Evolutionary conservation across 2,797 vertebrate genomes (phyloP), one percentile per base, ranked within the genome.

Genomic region (Aselliscus stoliczkanus): DNA sequence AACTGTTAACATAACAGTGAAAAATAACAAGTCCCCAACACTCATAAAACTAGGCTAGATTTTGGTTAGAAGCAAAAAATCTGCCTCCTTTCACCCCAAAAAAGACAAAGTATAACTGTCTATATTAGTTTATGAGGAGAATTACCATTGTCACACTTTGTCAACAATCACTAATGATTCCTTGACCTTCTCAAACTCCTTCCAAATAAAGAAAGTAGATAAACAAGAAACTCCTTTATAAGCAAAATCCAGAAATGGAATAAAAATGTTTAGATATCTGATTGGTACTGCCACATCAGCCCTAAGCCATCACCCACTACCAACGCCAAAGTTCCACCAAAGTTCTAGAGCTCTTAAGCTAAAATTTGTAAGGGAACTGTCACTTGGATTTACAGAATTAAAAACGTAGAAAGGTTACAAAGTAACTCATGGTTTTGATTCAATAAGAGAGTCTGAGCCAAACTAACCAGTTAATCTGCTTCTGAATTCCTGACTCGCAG

Each of bases 191-290:
- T 84, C 37, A 84, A 79, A 29, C 39, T 72, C 37, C 81, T 94
- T 93, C 91, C 72, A n/a, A 60, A 83, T 20, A 44, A 88, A 90
- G n/a, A 34, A 89, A 77, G 73, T 64, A 70, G 20, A 81, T 67
- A 89, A 34, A 81, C 11, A 90, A 90, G 77, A 73, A 91, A 86
- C 18, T 70, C 23, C 27, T 75, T 91, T 58, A 94, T 6, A 86
- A 92, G 15, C 25, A 90, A 94, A 96, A 92, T 56, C 37, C 56
- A 92, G 76, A 84, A 77, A 58, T 11, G 42, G 23, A 88, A 82
- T 37, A 52, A 87, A 95, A 83, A 72, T 23, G 44, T 20, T 91
- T 67, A 67, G 58, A 5, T 27, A 83, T 11, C 34, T 72, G 37
- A 56, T 54, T 15, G 67, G n/a, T 52, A 58, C 17, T 81, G 70